Evolutionary conservation across 2,888 invertebrate species (phyloP).

Genomic region (Gymnocheta viridis): DNA sequence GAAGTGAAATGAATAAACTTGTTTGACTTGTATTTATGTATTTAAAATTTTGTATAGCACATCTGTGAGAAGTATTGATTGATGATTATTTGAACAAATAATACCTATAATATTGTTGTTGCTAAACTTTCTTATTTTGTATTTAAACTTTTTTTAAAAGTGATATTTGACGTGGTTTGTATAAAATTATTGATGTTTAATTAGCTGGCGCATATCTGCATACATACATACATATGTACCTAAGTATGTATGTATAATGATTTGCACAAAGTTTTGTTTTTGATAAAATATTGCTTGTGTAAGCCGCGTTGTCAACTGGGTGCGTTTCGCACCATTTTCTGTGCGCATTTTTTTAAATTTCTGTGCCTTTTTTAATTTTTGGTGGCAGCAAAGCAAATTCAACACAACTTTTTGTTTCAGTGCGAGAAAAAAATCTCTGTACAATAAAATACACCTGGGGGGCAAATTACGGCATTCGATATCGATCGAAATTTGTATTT

Average conservation of each 20-base stretch:
- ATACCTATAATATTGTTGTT: background rate
- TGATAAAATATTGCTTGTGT: background rate
- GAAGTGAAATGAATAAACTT: constrained; percentile 40
- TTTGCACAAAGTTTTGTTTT: background rate
- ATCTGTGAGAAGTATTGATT: constrained; percentile 1
- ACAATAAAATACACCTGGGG: no score
- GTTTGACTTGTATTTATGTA: constrained; percentile 15
- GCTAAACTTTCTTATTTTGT: constrained; percentile 42
- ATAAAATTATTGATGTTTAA: background rate
- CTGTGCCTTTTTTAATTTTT: no score
- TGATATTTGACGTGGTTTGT: background rate
- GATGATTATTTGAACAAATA: background rate
- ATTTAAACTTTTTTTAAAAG: constrained; percentile 1
- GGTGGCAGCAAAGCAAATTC: no score
- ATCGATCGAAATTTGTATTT: no score
- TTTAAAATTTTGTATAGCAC: background rate
- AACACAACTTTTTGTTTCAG: no score
- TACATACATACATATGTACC: background rate
- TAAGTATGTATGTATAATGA: no score
- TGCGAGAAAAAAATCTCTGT: no score
- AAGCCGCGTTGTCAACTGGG: background rate
- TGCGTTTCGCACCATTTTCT: no score
- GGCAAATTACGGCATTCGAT: no score
- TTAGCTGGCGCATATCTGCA: background rate
- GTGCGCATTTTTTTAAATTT: no score